phyloP scores from a whole-genome alignment of 2,113 vertebrate species.

The Prunella fulvescens region DNA sequence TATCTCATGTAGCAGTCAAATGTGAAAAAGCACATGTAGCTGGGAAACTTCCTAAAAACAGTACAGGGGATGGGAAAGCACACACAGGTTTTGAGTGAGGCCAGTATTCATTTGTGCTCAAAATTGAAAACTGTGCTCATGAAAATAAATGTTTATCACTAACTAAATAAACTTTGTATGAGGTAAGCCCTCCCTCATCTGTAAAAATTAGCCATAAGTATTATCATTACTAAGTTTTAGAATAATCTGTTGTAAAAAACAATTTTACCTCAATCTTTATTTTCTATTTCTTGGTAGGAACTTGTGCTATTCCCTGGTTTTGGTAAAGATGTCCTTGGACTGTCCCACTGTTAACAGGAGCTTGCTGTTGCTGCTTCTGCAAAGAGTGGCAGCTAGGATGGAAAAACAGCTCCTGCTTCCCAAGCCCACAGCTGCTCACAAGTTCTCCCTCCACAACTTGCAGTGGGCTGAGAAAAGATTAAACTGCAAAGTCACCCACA shows the following conservation, averaged over 20 bases:
- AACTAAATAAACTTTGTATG: neutral
- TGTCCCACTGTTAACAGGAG: neutral
- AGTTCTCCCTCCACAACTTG: neutral
- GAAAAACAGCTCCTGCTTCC: neutral
- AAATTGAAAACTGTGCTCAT: neutral
- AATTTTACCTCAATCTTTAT: neutral
- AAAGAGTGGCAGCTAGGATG: neutral
- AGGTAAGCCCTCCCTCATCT: neutral
- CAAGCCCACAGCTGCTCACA: neutral
- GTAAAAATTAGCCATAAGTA: neutral
- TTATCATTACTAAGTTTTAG: neutral
- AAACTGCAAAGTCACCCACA: neutral
- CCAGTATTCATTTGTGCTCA: neutral
- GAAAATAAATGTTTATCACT: neutral
- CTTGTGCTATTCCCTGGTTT: neutral
- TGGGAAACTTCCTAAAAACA: neutral
- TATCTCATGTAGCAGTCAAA: neutral
- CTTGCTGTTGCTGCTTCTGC: neutral
- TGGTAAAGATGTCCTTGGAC: neutral
- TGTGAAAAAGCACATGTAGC: neutral
- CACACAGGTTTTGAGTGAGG: neutral
- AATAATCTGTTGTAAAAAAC: neutral
- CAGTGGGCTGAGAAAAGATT: neutral
- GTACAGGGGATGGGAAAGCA: neutral
- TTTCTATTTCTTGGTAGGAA: neutral